Base-by-base conservation (phyloP, 1,140 invertebrate genomes). In the Drosophila truncata region DNA sequence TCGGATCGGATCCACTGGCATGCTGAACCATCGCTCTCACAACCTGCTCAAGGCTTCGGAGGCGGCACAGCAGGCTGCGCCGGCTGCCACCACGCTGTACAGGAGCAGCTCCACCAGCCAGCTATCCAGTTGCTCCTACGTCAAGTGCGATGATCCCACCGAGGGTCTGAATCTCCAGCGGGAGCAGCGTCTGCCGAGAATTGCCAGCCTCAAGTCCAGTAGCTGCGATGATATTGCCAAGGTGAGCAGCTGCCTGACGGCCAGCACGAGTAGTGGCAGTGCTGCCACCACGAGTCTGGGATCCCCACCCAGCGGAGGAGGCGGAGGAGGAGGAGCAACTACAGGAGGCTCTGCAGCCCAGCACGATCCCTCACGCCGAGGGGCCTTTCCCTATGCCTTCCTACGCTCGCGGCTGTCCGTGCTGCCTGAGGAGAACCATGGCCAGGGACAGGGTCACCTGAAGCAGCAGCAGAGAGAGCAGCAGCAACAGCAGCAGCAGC, bases 351-450 rank as follows among this genome's bases (percentile, higher is more conserved):
- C 29, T 13, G 31, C 50, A 11, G 50, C 49, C 13, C 84, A 83
- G 20, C 84, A 80, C 41, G 78, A 82, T 71, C 75, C 85, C 2
- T 54, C 78, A 18, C 85, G 91, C 14, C 78, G 87, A 66, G 94
- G 94, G 1, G 95, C 95, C 74, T 97, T 97, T 82, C 96, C 96
- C 0, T 97, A 97, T 80, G 96, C 96, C 2, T 97, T 97, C 91
- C 92, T 97, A 13, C 93, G 96, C 64, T 97, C 96, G 0, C 96
- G 96, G 63, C 82, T 97, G 16, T 96, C 96, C 0, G 96, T 96
- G 27, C 92, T 96, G 49, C 96, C 96, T 0, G 96, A 96, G 93
- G 96, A 97, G 91, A 95, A 94, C 54, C 93, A 94, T 37, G 93
- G 94, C 37, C 94, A 94, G 66, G 93, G 94, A 37, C 79, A 93